These are phyloP conservation scores for Prinia subflava DNA, from an alignment of 2,113 vertebrate species.

Conservation along the genomic window DNA sequence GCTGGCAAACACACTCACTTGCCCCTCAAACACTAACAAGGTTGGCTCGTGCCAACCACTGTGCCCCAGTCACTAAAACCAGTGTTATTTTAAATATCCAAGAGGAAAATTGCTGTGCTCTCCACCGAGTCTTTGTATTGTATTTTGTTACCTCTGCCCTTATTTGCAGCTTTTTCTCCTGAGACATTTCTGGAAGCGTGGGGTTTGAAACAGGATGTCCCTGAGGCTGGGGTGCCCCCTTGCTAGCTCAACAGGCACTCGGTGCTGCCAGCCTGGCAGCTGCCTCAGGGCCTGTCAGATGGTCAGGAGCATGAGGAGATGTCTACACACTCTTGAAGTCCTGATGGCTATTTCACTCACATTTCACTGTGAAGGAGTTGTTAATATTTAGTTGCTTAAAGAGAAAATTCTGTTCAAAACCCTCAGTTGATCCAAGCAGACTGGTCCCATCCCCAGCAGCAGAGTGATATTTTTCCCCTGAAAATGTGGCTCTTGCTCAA, in stretches of 20 bases:
- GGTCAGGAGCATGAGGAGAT: background rate
- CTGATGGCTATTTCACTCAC: background rate
- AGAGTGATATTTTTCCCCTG: background rate
- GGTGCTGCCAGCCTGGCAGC: background rate
- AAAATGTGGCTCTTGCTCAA: constrained; percentile 9
- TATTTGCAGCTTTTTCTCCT: background rate
- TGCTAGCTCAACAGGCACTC: background rate
- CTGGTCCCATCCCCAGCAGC: background rate
- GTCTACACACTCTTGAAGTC: background rate
- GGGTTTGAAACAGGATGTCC: background rate
- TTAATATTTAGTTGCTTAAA: background rate
- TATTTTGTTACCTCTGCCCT: background rate
- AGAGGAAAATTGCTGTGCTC: background rate
- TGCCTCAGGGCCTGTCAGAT: background rate
- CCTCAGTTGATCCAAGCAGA: background rate
- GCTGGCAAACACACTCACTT: background rate
- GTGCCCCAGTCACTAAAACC: background rate
- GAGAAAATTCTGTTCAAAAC: background rate
- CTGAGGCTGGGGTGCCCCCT: background rate
- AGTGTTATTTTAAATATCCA: background rate
- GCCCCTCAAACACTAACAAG: background rate
- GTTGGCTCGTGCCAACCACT: background rate
- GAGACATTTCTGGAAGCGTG: background rate
- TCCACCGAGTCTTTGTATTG: background rate
- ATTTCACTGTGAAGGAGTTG: background rate